Evolutionary conservation across 2,888 invertebrate species (phyloP).

Genomic region (Danaus chrysippus): DNA sequence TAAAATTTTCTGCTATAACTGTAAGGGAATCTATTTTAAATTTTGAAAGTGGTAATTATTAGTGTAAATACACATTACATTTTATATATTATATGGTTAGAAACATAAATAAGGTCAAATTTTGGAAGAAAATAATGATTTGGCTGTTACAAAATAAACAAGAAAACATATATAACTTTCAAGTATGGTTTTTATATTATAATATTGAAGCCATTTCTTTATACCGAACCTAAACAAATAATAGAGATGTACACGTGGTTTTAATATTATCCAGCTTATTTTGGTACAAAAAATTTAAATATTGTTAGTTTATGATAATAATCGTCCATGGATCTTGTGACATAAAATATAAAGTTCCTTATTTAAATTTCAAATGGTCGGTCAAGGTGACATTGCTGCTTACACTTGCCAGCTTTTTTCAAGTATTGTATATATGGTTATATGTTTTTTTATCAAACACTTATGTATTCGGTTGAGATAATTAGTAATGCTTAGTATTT

Average conservation of each 20-base stretch:
- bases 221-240: slow-evolving; percentile 18
- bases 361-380: slow-evolving; percentile 14
- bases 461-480: too few species aligned
- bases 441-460: too few species aligned
- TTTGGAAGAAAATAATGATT: too few species aligned
- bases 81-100: too few species aligned
- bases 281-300: slow-evolving; percentile 1
- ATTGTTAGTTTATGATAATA: slow-evolving; percentile 21
- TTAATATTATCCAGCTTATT: slow-evolving; percentile 1
- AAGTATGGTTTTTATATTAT: too few species aligned
- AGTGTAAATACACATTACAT: too few species aligned
- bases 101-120: too few species aligned
- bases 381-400: slow-evolving; percentile 19
- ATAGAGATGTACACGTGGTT: slow-evolving; percentile 12
- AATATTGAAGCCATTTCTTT: not conserved
- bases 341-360: slow-evolving; percentile 21
- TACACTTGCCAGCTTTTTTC: not conserved
- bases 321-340: slow-evolving; percentile 12
- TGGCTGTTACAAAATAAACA: not conserved
- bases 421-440: not conserved
- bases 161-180: not conserved
- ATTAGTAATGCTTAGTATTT: too few species aligned
- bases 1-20: too few species aligned
- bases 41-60: too few species aligned
- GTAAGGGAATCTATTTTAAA: too few species aligned